Evolutionary conservation across 2,113 vertebrate genomes (phyloP).

Genomic region (Megalops atlanticus): DNA sequence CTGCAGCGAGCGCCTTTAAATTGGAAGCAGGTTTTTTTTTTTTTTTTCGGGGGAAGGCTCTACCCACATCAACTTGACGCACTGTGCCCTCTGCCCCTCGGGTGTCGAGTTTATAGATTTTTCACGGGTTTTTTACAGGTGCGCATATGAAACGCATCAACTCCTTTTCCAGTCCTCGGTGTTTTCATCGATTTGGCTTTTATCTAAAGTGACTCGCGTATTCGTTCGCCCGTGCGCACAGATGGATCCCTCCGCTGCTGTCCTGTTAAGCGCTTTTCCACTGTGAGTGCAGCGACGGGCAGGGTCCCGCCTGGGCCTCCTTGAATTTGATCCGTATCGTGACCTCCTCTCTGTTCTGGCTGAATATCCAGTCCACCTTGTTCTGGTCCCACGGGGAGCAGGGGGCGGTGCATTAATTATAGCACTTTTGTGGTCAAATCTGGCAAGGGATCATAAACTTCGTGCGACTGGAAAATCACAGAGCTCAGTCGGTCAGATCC

Average conservation of each 20-base stretch:
- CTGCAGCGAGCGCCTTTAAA: not conserved
- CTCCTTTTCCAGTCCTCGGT: not conserved
- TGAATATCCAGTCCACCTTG: not conserved
- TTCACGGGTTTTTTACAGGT: too few species aligned
- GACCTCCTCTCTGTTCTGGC: not conserved
- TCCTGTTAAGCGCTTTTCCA: not conserved
- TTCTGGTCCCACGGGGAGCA: not conserved
- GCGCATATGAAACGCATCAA: not conserved
- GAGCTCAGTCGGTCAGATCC: not conserved
- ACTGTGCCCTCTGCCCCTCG: not conserved
- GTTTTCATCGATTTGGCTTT: not conserved
- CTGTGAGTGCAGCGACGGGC: not conserved
- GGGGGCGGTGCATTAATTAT: not conserved
- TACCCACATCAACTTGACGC: not conserved
- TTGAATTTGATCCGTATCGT: not conserved
- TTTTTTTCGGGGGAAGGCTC: not conserved
- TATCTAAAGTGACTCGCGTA: not conserved
- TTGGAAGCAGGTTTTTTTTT: conserved; percentile 15
- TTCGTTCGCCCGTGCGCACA: not conserved
- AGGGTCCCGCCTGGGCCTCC: not conserved
- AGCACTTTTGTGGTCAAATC: not conserved
- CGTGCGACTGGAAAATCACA: not conserved
- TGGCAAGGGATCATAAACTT: not conserved
- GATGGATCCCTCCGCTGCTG: not conserved
- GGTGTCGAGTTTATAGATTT: not conserved